A percentile compares a stretch with the other conserved stretches of the same genome.
These are phyloP conservation scores for Eclectus roratus DNA, from an alignment of 2,113 vertebrate species.

Conservation along the genomic window DNA sequence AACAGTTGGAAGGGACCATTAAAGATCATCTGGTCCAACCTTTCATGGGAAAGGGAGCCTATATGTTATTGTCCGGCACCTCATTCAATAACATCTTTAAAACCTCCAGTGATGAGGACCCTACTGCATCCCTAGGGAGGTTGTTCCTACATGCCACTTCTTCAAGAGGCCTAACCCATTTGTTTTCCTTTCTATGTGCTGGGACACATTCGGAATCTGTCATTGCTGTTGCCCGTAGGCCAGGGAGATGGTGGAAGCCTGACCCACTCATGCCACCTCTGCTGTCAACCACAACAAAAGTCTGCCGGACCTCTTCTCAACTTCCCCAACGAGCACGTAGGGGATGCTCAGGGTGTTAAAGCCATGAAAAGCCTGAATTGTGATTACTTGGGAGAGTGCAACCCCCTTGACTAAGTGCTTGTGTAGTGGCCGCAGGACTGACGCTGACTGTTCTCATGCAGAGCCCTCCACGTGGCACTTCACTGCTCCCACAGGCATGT, in stretches of 20 bases:
- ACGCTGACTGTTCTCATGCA: not conserved
- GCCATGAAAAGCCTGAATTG: not conserved
- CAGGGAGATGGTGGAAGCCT: not conserved
- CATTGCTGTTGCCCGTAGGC: not conserved
- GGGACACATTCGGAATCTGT: not conserved
- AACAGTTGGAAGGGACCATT: not conserved
- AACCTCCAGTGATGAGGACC: not conserved
- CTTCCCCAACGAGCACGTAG: fast-evolving
- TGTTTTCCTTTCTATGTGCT: not conserved
- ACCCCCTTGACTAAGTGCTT: not conserved
- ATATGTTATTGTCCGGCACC: not conserved
- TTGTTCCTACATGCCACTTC: not conserved
- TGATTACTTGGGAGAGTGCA: not conserved
- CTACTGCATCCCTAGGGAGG: not conserved
- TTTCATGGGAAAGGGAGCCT: not conserved
- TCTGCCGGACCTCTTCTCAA: not conserved
- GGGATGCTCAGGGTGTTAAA: not conserved
- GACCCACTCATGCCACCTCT: not conserved
- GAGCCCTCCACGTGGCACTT: not conserved
- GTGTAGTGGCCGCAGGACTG: not conserved
- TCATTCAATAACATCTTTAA: not conserved
- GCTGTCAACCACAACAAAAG: not conserved
- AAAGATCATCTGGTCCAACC: not conserved
- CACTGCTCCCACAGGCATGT: not conserved
- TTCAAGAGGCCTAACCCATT: not conserved